Evolutionary conservation across 2,113 vertebrate species (phyloP).

Genomic region (Proterorhinus semilunaris): DNA sequence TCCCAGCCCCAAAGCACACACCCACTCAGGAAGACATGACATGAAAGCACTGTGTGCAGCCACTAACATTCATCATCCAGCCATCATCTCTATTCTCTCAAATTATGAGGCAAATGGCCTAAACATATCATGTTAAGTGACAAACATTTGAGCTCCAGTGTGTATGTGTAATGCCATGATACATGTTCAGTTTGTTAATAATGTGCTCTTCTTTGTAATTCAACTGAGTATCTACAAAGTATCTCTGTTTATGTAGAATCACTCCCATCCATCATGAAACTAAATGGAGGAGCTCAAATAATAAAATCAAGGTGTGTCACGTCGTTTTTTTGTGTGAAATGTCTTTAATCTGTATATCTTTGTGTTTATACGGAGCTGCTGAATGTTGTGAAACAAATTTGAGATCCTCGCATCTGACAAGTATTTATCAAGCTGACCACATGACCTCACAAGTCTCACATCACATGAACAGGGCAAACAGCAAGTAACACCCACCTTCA

Average conservation of each 20-base stretch:
- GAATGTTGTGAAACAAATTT: too few relatives aligned
- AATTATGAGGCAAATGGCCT: background rate
- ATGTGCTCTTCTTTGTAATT: background rate
- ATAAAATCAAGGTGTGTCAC: too few relatives aligned
- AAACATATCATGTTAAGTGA: background rate
- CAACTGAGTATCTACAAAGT: background rate
- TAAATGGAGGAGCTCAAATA: too few relatives aligned
- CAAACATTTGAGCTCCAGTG: background rate
- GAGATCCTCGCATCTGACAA: too few relatives aligned
- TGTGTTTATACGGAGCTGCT: too few relatives aligned
- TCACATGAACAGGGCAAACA: conserved; percentile 19
- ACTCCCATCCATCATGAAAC: too few relatives aligned
- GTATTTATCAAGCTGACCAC: background rate
- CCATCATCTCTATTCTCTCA: conserved; percentile 3
- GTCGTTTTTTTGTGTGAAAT: too few relatives aligned
- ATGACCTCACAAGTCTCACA: background rate
- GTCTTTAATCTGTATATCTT: too few relatives aligned
- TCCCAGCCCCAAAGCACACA: conserved; percentile 53
- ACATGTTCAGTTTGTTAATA: background rate
- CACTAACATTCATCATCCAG: conserved; percentile 43
- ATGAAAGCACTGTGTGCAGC: conserved; percentile 58
- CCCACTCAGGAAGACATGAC: conserved; percentile 61
- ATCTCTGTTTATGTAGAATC: background rate
- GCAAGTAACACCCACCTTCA: conserved; percentile 74
- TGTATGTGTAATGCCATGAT: background rate